Evolutionary conservation across 2,888 invertebrate species (phyloP).

Genomic region (Pseudoips prasinana): DNA sequence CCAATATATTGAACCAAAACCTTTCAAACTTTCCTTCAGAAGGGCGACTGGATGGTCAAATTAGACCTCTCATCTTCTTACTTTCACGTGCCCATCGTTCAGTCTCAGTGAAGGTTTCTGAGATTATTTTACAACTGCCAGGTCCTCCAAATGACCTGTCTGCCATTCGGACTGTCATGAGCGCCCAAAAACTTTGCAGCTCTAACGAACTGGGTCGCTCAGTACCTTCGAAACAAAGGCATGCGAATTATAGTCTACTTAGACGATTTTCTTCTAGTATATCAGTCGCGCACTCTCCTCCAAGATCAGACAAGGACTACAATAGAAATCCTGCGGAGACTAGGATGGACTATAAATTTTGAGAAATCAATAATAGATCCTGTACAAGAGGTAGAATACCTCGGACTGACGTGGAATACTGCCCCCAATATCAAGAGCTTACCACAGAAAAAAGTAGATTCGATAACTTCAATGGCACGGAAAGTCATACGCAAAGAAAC

Average conservation of each 20-base stretch:
- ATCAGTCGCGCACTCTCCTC: no score
- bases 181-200: slow-evolving; percentile 24
- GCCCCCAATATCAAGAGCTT: no score
- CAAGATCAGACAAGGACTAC: no score
- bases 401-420: no score
- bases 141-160: slow-evolving; percentile 26
- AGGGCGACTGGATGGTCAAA: slow-evolving; percentile 27
- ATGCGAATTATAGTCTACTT: neutral
- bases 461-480: no score
- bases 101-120: slow-evolving; percentile 24
- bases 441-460: no score
- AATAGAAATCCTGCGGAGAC: no score
- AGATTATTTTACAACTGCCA: slow-evolving; percentile 17
- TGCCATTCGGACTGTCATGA: slow-evolving; percentile 34
- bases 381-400: no score
- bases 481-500: no score
- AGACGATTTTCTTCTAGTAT: neutral
- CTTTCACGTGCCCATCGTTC: slow-evolving; percentile 22
- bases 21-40: slow-evolving; percentile 32
- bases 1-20: slow-evolving; percentile 15
- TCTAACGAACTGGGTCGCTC: slow-evolving; percentile 2
- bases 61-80: slow-evolving; percentile 28
- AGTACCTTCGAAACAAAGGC: neutral
- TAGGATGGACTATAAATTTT: slow-evolving; percentile 17
- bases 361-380: no score